Conservation (phyloP, 2,113 vertebrate genomes). For the Pyxicephalus adspersus region DNA sequence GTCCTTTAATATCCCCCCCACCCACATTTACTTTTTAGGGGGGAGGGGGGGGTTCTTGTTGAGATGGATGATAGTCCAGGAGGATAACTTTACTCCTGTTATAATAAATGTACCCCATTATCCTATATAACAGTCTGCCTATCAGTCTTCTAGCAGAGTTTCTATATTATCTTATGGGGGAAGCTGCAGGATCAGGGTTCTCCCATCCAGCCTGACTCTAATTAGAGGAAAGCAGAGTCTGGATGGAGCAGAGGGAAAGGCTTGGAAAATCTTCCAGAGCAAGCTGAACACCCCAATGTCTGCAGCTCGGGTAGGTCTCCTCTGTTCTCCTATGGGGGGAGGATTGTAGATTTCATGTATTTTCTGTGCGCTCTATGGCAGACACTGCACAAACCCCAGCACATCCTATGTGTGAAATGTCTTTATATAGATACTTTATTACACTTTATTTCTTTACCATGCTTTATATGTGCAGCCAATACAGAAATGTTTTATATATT, state of each 20-base stretch:
- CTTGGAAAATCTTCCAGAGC: neutral
- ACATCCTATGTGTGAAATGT: neutral
- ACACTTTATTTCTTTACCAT: too few species aligned
- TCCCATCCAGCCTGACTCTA: slow-evolving; percentile 28
- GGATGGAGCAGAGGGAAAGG: slow-evolving; percentile 12
- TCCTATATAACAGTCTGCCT: neutral
- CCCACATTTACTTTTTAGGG: too few species aligned
- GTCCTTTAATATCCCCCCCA: too few species aligned
- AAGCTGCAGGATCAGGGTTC: neutral
- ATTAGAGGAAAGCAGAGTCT: slow-evolving; percentile 22
- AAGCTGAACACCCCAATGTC: slow-evolving; percentile 17
- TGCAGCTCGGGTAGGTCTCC: slow-evolving; percentile 25
- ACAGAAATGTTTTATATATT: too few species aligned
- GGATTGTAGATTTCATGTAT: too few species aligned
- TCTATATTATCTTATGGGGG: neutral
- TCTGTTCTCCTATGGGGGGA: neutral
- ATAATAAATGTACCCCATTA: too few species aligned
- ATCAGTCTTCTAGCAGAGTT: neutral
- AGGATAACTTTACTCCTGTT: too few species aligned
- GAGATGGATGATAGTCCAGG: too few species aligned
- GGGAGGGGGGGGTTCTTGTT: too few species aligned
- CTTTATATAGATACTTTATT: too few species aligned
- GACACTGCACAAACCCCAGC: neutral
- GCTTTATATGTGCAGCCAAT: too few species aligned
- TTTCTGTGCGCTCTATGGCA: too few species aligned